Percentiles rank a stretch among this genome's conserved stretches.
These are phyloP conservation scores for Sporophila hypoxantha DNA, from an alignment of 2,113 vertebrate species.

Conservation along the genomic window DNA sequence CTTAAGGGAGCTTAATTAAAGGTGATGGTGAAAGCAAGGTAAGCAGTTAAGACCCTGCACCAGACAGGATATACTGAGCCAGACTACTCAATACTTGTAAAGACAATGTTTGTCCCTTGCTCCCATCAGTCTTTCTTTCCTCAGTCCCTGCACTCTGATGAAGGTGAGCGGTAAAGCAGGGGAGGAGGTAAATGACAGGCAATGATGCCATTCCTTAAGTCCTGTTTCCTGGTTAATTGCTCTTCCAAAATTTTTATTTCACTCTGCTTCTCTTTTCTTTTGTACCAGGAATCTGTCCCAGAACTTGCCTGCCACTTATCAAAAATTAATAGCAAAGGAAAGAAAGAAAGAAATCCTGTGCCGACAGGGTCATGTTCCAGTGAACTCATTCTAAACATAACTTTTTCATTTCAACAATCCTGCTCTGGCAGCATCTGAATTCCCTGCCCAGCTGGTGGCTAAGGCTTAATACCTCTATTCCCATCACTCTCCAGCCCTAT, in stretches of 20 bases:
- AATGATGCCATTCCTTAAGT: not conserved
- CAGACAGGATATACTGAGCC: not conserved
- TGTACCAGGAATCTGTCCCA: not conserved
- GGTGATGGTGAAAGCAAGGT: not conserved
- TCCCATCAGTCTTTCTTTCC: not conserved
- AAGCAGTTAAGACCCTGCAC: not conserved
- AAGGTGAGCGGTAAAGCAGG: not conserved
- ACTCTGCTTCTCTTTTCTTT: not conserved
- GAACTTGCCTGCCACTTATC: not conserved
- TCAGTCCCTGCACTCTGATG: not conserved
- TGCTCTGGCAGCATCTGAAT: not conserved
- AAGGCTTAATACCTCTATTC: not conserved
- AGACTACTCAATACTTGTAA: not conserved
- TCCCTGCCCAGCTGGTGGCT: not conserved
- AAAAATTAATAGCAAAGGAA: not conserved
- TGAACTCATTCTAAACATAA: conserved; percentile 23
- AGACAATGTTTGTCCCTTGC: not conserved
- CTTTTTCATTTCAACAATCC: not conserved
- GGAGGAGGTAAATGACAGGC: not conserved
- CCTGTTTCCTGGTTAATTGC: not conserved
- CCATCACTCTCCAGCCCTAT: not conserved
- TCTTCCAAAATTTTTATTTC: not conserved
- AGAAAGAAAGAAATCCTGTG: not conserved
- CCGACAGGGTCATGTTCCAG: not conserved
- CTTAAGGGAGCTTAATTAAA: conserved; percentile 44